These are phyloP conservation scores for Hormaphis cornu DNA, from an alignment of 1,140 invertebrate species.

Conservation along the genomic window DNA sequence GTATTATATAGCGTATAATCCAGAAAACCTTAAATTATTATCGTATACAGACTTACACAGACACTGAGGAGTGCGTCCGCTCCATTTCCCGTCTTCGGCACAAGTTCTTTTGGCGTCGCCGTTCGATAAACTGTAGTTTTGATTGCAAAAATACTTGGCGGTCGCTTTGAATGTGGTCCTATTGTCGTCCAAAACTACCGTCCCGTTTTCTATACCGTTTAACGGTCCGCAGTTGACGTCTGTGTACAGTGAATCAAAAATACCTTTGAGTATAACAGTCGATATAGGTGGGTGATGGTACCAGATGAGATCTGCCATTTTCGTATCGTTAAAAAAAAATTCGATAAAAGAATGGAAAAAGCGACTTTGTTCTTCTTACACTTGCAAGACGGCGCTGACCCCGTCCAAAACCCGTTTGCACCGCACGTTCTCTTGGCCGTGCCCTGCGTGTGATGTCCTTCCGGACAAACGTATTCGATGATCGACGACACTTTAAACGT, in stretches of 20 bases:
- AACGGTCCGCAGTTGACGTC: slow-evolving; percentile 74
- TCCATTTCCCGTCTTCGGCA: slow-evolving; percentile 69
- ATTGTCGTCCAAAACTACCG: slow-evolving; percentile 54
- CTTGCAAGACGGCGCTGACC: slow-evolving; percentile 67
- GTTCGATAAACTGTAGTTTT: slow-evolving; percentile 76
- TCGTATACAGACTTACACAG: slow-evolving; percentile 49
- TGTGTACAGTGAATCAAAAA: slow-evolving; percentile 41
- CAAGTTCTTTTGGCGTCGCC: slow-evolving; percentile 59
- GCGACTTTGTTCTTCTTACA: slow-evolving; percentile 55
- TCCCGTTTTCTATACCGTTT: slow-evolving; percentile 61
- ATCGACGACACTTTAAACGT: slow-evolving; percentile 54
- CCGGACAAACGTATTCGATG: slow-evolving; percentile 70
- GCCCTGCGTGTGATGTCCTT: slow-evolving; percentile 73
- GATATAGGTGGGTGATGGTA: too few species aligned
- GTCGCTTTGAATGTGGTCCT: slow-evolving; percentile 68
- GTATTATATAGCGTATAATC: not conserved
- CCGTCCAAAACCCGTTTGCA: slow-evolving; percentile 69
- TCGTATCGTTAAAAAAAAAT: not conserved
- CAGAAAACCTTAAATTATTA: not conserved
- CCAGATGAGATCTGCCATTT: too few species aligned
- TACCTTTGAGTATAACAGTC: not conserved
- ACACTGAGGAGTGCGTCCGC: slow-evolving; percentile 65
- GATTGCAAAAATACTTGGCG: slow-evolving; percentile 65
- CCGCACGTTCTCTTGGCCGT: slow-evolving; percentile 58
- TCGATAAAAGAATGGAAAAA: not conserved